Conservation (phyloP, 2,888 invertebrate species). For the Carabus problematicus region DNA sequence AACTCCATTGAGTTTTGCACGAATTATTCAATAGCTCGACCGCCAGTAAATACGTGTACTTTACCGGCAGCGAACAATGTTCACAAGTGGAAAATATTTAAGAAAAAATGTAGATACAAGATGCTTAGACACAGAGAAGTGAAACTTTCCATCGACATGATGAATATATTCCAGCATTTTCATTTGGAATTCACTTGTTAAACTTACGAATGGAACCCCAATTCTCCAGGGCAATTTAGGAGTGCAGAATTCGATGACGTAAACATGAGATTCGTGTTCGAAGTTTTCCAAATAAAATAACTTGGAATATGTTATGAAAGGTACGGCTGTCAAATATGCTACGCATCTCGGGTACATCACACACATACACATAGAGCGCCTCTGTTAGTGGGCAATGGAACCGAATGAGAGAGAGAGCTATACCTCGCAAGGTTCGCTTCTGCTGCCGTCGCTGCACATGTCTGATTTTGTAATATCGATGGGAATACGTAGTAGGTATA, state of each 20-base stretch:
- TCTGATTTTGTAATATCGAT: conserved; percentile 12
- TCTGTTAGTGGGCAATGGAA: background rate
- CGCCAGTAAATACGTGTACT: no score
- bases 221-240: conserved; percentile 43
- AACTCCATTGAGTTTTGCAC: no score
- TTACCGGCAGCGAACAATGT: no score
- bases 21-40: no score
- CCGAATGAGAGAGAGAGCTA: background rate
- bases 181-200: conserved; percentile 41
- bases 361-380: background rate
- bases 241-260: conserved; percentile 42
- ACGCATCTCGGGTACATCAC: conserved; percentile 18
- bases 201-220: conserved; percentile 37
- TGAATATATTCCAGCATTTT: conserved; percentile 42
- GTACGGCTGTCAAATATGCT: conserved; percentile 36
- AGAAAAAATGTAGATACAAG: no score
- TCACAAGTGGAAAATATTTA: no score
- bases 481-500: background rate
- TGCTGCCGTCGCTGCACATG: background rate
- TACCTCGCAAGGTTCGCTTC: background rate
- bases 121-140: background rate
- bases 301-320: conserved; percentile 43
- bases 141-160: conserved; percentile 17
- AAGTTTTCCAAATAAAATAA: conserved; percentile 42
- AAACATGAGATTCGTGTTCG: conserved; percentile 43